These are phyloP conservation scores for Drosophila serrata DNA, from an alignment of 1,140 invertebrate species.

Conservation along the genomic window DNA sequence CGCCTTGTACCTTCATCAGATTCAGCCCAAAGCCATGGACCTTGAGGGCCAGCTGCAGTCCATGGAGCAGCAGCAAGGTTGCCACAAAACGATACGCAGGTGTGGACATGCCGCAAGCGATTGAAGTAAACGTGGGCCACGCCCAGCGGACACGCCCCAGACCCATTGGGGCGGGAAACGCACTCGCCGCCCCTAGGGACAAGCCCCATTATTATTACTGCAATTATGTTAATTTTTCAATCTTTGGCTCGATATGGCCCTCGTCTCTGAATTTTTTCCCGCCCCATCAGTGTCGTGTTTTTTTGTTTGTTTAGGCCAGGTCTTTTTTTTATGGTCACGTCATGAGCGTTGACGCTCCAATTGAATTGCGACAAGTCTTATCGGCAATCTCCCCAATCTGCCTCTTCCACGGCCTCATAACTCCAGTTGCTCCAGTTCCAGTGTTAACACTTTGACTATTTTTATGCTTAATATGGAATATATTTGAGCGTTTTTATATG, in stretches of 20 bases:
- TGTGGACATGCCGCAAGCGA: constrained; percentile 60
- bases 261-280: constrained; percentile 36
- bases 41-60: background rate
- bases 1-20: constrained; percentile 59
- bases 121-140: constrained; percentile 49
- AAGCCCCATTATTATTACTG: constrained; percentile 58
- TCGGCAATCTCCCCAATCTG: constrained; percentile 28
- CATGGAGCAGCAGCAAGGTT: constrained; percentile 39
- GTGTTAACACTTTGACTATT: constrained; percentile 10
- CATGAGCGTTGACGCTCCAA: constrained; percentile 27
- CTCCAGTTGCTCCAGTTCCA: background rate
- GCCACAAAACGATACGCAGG: constrained; percentile 25
- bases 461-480: background rate
- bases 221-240: constrained; percentile 78
- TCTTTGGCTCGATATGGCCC: constrained; percentile 39
- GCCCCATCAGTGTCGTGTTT: background rate
- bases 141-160: constrained; percentile 39
- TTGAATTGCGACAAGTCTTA: constrained; percentile 54
- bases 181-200: constrained; percentile 31
- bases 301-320: constrained; percentile 42
- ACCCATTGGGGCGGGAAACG: constrained; percentile 18
- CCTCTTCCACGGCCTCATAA: background rate
- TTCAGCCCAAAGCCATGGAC: constrained; percentile 67
- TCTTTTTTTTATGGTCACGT: constrained; percentile 19
- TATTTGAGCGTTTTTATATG: background rate